Base-by-base conservation (phyloP, 2,888 invertebrate species). In the Thelaira solivaga region DNA sequence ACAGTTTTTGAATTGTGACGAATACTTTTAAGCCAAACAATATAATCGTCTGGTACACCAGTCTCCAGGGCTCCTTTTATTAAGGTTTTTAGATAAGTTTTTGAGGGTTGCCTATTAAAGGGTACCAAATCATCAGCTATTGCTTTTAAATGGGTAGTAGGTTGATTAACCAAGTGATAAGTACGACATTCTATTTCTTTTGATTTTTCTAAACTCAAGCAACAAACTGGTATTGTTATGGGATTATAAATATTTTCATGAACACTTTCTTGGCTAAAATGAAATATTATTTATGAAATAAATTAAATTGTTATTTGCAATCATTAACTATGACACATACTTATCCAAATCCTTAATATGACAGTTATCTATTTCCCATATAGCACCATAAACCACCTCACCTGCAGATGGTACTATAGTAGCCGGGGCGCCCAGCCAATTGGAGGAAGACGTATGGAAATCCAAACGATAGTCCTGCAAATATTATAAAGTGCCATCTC, bases 391-490 rank as follows among this genome's bases (percentile, higher is more conserved):
- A 0, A 84, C 82, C 2, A 69, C 39, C 2, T 83, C 81, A 2
- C 77, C 83, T 7, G 18, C 16, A 0, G 84, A 84, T 2, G 85
- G 85, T 20, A 94, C 92, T 80, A 97, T 94, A 16, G 96, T 97
- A 0, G 96, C 96, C 0, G 93, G 92, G 5, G 94, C 91, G 7
- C 97, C 97, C 73, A 91, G 88, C 97, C 97, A 97, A 41, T 92
- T 90, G 1, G 93, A 92, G 81, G 91, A 91, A 2, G 43, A 49
- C 26, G 89, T 90, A 7, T 90, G 90, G 84, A 95, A 95, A 88
- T 94, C 94, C 26, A 95, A 87, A 76, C 92, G 91, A 85, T 93
- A 93, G 81, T 92, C 89, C 59, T 83, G 20, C 1, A 71, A 22
- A 31, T 11, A 31, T 11, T 10, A 43, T 11, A n/a, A 0, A 26